Evolutionary conservation across 2,888 invertebrate species (phyloP), one percentile per base, ranked within the genome.

Genomic region (Conops quadrifasciatus): DNA sequence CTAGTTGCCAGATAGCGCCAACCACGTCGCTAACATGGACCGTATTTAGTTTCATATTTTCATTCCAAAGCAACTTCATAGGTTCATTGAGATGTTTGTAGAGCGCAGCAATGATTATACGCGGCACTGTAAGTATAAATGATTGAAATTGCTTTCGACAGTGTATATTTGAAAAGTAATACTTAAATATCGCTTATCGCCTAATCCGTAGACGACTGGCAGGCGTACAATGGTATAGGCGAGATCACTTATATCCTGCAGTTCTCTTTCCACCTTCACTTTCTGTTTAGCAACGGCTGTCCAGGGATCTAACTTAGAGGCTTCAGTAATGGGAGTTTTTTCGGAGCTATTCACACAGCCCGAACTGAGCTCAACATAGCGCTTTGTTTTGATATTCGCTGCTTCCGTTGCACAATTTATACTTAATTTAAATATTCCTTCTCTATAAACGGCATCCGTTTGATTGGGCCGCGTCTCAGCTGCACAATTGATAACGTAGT

Each of bases 41-140:
- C 0, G 96, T 97, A 86, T 96, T 94, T 87, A 95, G 89, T 81
- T 91, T 91, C 76, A 96, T 88, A 73, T 93, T 91, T 15, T 92
- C 91, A 53, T 93, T 94, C 96, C 96, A 97, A 26, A 96, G 87
- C 47, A 97, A 88, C 85, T 95, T 95, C 95, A 97, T 95, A 75
- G 94, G 93, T 86, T 96, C 95, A 49, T 91, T 91, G 43, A 96
- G 88, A 81, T 94, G 91, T 82, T 94, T 94, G 87, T 97, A 97
- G 75, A 96, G 91, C 51, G 93, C 93, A 71, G 95, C 96, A 79
- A 94, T 92, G 47, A 96, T 90, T 68, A 96, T 88, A 59, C 96
- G 90, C 0, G 95, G 95, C 74, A 93, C 94, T 94, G 85, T 16
- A 85, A 82, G 30, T 21, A 36, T 65, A 71, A 24, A 45, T 2